phyloP scores from a whole-genome alignment of 1,140 invertebrate genomes.

The Cylas formicarius region DNA sequence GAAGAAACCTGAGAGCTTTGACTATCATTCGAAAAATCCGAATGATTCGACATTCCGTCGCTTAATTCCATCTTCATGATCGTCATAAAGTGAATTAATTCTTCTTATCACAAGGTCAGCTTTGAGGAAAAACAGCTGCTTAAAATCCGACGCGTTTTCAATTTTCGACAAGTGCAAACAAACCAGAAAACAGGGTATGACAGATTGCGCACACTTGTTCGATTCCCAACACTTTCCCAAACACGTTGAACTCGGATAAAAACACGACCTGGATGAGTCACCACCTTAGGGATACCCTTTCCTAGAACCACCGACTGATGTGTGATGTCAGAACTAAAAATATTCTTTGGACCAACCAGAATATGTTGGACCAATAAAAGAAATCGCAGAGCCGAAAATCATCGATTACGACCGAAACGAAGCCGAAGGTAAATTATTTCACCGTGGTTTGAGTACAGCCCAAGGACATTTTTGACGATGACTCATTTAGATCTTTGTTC shows the following conservation, averaged over 20 bases:
- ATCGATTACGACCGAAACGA: slow-evolving; percentile 3
- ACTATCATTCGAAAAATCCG: slow-evolving; percentile 41
- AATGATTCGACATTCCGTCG: slow-evolving; percentile 40
- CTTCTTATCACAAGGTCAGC: neutral
- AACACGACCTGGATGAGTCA: slow-evolving; percentile 31
- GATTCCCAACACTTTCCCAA: slow-evolving; percentile 13
- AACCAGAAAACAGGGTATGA: neutral
- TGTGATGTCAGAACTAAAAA: slow-evolving; percentile 40
- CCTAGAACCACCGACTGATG: slow-evolving; percentile 35
- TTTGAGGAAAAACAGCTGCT: neutral
- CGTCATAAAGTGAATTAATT: slow-evolving; percentile 3
- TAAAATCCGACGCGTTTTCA: slow-evolving; percentile 12
- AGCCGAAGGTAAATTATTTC: neutral
- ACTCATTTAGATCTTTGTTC: too few relatives aligned
- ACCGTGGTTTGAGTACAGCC: slow-evolving; percentile 2
- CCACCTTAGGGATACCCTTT: slow-evolving; percentile 35
- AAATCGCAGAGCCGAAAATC: slow-evolving; percentile 1
- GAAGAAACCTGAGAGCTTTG: slow-evolving; percentile 38
- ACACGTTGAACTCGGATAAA: slow-evolving; percentile 18
- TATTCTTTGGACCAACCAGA: slow-evolving; percentile 22
- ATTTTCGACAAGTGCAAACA: too few relatives aligned
- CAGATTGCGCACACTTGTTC: slow-evolving; percentile 23
- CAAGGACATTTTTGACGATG: slow-evolving; percentile 21
- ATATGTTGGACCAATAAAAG: slow-evolving; percentile 13
- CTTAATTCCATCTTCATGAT: slow-evolving; percentile 38